These are phyloP conservation scores for Amblyornis subalaris DNA, from an alignment of 2,113 vertebrate genomes.

Conservation along the genomic window DNA sequence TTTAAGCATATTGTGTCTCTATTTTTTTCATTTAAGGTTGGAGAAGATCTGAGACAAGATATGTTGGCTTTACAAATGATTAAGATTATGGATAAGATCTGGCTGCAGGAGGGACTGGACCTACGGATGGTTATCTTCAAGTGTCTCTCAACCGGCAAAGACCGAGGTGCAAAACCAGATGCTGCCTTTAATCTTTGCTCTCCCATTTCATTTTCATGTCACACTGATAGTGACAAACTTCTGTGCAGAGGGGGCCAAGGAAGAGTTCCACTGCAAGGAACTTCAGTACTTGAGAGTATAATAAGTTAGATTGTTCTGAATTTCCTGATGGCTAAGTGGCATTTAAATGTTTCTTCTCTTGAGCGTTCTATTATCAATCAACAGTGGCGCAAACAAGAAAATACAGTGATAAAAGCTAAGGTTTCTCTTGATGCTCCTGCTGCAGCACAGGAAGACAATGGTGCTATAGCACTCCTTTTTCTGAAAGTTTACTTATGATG, in stretches of 20 bases:
- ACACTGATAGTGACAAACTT: neutral
- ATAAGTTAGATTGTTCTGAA: neutral
- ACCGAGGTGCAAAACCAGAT: slow-evolving; percentile 79
- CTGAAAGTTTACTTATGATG: neutral
- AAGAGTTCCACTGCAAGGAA: neutral
- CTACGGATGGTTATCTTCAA: slow-evolving; percentile 96
- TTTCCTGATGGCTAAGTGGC: neutral
- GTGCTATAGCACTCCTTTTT: neutral
- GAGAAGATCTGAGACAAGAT: slow-evolving; percentile 96
- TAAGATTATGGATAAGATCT: slow-evolving; percentile 98
- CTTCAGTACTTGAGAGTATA: neutral
- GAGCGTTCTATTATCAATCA: neutral
- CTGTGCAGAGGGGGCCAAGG: neutral
- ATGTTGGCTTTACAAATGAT: slow-evolving; percentile 99
- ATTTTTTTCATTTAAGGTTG: slow-evolving; percentile 79
- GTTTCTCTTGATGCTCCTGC: neutral
- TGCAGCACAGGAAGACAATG: neutral
- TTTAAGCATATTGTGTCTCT: neutral
- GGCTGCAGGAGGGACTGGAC: slow-evolving; percentile 96
- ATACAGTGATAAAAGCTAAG: neutral
- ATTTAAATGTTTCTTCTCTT: neutral
- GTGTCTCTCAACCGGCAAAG: slow-evolving; percentile 95
- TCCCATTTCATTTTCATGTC: neutral
- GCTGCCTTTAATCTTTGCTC: neutral
- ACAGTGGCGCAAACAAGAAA: neutral